These are phyloP conservation scores for Aphodius sticticus DNA, from an alignment of 2,888 invertebrate genomes.

Conservation along the genomic window DNA sequence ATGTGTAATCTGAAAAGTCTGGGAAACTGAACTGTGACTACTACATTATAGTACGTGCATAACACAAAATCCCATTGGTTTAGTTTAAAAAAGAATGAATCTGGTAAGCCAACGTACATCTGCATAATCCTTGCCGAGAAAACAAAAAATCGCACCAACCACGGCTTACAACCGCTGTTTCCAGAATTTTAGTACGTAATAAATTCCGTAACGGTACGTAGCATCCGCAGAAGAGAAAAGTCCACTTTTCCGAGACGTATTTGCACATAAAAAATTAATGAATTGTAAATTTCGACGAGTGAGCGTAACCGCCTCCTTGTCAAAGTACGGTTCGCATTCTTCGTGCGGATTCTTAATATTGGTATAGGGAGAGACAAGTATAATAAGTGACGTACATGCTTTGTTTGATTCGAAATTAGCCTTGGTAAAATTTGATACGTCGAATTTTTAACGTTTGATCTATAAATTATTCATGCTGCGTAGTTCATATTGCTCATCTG, in stretches of 20 bases:
- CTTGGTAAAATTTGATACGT: too few species aligned
- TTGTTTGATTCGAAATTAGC: too few species aligned
- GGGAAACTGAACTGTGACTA: not conserved
- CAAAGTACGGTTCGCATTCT: not conserved
- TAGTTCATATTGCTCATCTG: too few species aligned
- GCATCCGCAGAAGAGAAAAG: not conserved
- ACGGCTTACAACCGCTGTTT: not conserved
- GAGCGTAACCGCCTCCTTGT: not conserved
- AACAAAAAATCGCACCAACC: not conserved
- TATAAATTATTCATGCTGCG: too few species aligned
- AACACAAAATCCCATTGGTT: not conserved
- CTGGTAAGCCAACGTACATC: not conserved
- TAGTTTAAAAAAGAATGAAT: not conserved
- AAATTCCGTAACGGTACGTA: not conserved
- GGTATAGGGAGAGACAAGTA: not conserved
- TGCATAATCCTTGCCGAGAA: not conserved
- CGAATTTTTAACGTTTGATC: too few species aligned
- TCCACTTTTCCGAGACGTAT: not conserved
- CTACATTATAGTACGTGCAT: not conserved
- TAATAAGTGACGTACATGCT: too few species aligned
- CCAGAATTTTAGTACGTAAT: not conserved
- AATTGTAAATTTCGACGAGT: not conserved
- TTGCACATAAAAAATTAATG: not conserved
- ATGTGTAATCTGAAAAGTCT: not conserved
- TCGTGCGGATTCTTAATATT: not conserved